Conservation (phyloP, 1,140 invertebrate species). For the Sycobia sp. region DNA sequence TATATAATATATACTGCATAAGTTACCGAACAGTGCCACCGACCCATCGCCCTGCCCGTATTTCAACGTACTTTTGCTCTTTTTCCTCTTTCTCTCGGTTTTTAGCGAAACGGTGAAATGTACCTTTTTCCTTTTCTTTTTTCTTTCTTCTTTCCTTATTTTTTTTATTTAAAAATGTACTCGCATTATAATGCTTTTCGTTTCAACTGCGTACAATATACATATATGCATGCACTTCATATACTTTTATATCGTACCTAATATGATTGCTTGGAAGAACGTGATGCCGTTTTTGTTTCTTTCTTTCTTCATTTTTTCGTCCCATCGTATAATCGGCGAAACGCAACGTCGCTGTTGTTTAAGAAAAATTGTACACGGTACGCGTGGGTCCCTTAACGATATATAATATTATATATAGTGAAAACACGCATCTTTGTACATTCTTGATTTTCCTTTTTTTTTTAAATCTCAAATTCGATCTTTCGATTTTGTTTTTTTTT, state of each 20-base stretch:
- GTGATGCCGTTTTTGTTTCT: conserved; percentile 28
- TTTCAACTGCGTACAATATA: background rate
- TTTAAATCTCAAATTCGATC: conserved; percentile 15
- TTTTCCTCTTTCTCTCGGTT: no score
- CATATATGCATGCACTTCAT: background rate
- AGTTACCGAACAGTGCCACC: no score
- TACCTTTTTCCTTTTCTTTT: no score
- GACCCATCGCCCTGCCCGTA: no score
- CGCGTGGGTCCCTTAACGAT: conserved; percentile 32
- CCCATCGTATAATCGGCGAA: background rate
- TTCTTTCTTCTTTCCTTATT: no score
- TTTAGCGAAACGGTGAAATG: no score
- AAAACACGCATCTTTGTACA: conserved; percentile 14
- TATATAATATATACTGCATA: no score
- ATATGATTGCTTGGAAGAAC: conserved; percentile 34
- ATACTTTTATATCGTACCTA: conserved; percentile 19
- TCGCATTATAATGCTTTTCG: conserved; percentile 23
- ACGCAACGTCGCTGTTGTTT: background rate
- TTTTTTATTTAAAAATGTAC: no score
- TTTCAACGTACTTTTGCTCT: no score
- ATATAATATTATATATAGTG: no score
- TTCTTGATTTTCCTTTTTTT: no score
- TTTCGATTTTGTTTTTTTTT: background rate
- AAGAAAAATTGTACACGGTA: conserved; percentile 27
- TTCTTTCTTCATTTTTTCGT: conserved; percentile 5